Conservation (phyloP, 1,140 invertebrate species). For the Drosophila carrolli region DNA sequence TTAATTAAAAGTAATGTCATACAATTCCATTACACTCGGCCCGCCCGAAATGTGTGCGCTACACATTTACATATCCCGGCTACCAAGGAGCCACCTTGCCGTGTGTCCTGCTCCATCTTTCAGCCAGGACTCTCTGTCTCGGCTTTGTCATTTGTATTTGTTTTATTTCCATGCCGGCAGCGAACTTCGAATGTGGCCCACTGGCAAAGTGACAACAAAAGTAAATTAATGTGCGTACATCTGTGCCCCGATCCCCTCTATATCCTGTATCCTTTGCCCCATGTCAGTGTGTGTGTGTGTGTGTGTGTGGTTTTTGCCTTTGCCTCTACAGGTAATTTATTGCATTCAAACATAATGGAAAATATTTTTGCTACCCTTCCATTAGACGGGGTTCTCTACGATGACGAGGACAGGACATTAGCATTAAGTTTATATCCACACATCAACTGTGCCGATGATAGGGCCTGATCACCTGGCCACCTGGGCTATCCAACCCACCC, state of each 20-base stretch:
- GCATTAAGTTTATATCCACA: constrained; percentile 78
- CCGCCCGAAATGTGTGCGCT: constrained; percentile 71
- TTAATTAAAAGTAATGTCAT: constrained; percentile 84
- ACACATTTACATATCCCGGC: constrained; percentile 80
- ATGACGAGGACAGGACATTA: constrained; percentile 67
- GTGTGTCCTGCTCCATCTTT: constrained; percentile 18
- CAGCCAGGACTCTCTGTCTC: constrained; percentile 36
- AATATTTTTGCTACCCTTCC: constrained; percentile 76
- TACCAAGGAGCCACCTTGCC: constrained; percentile 37
- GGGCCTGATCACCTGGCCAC: constrained; percentile 65
- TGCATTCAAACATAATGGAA: constrained; percentile 83
- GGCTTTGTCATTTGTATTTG: constrained; percentile 79
- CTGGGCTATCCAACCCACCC: constrained; percentile 8
- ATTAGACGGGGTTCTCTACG: constrained; percentile 41
- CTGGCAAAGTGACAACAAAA: constrained; percentile 83
- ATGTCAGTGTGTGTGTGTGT: constrained; percentile 3
- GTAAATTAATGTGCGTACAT: constrained; percentile 83
- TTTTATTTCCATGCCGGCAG: constrained; percentile 78
- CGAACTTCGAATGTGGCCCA: constrained; percentile 79
- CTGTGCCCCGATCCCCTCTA: constrained; percentile 27
- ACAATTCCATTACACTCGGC: constrained; percentile 80
- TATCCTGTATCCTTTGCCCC: constrained; percentile 4
- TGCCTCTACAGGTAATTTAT: constrained; percentile 83
- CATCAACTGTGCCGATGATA: constrained; percentile 65
- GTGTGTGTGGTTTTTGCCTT: constrained; percentile 65